phyloP scores from a whole-genome alignment of 1,140 invertebrate genomes.

The Anthonomus grandis region DNA sequence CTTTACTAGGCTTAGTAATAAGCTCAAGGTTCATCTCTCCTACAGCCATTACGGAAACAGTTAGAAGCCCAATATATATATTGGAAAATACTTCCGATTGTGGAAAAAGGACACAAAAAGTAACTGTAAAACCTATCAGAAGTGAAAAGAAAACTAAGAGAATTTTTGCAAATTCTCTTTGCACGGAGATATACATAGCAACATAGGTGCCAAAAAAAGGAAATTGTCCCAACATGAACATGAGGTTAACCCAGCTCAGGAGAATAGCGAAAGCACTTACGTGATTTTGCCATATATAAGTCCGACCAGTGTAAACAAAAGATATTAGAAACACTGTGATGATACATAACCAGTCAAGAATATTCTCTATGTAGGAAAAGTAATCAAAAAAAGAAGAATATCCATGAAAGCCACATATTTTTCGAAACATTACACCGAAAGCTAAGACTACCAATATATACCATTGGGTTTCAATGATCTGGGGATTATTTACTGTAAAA shows the following conservation, averaged over 20 bases:
- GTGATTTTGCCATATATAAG: conserved; percentile 77
- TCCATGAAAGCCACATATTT: conserved; percentile 70
- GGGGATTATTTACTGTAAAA: conserved; percentile 64
- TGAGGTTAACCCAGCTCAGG: conserved; percentile 78
- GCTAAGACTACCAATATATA: conserved; percentile 69
- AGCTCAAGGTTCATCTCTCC: conserved; percentile 74
- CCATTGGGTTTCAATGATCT: conserved; percentile 72
- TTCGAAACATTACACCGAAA: conserved; percentile 68
- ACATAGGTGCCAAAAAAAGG: conserved; percentile 82
- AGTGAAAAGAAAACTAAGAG: conserved; percentile 78
- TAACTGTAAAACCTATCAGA: conserved; percentile 78
- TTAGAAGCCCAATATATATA: conserved; percentile 73
- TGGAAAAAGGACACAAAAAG: conserved; percentile 81
- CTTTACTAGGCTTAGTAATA: conserved; percentile 58
- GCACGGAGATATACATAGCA: conserved; percentile 80
- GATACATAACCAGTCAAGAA: conserved; percentile 80
- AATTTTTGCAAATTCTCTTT: conserved; percentile 78
- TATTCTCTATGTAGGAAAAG: conserved; percentile 74
- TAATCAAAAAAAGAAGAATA: conserved; percentile 73
- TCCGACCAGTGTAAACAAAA: conserved; percentile 69
- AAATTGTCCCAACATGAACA: conserved; percentile 81
- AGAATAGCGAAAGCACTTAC: conserved; percentile 77
- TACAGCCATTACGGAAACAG: conserved; percentile 84
- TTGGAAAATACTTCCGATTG: conserved; percentile 72
- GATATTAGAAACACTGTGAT: conserved; percentile 76